These are phyloP conservation scores for Calonectris borealis DNA, from an alignment of 2,113 vertebrate species.

Conservation along the genomic window DNA sequence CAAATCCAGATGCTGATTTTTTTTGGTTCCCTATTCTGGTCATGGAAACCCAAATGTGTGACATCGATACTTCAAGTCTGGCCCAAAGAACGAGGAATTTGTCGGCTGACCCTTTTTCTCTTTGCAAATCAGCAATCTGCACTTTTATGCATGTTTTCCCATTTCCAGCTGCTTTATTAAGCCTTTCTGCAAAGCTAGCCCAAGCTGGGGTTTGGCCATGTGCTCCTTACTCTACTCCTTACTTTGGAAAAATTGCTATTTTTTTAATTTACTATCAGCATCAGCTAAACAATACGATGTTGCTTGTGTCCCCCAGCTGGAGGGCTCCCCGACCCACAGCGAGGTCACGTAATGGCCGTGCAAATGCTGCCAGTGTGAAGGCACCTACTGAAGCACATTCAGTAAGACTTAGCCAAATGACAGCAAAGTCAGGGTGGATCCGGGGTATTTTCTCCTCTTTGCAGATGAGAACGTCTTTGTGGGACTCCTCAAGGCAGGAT, in stretches of 20 bases:
- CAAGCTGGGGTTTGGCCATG: neutral
- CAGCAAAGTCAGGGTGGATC: neutral
- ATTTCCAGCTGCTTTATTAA: neutral
- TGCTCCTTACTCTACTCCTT: neutral
- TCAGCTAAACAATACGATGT: neutral
- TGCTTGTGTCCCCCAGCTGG: neutral
- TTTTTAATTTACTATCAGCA: neutral
- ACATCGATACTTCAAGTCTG: neutral
- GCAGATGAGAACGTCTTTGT: neutral
- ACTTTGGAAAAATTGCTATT: neutral
- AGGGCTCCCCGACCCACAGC: neutral
- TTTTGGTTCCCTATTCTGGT: neutral
- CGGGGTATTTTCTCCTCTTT: neutral
- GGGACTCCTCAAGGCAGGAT: neutral
- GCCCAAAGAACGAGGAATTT: neutral
- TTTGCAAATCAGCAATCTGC: neutral
- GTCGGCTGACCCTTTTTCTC: neutral
- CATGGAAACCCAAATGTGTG: neutral
- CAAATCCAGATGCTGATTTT: neutral
- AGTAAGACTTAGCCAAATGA: neutral
- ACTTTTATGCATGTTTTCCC: neutral
- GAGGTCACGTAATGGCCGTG: accelerated
- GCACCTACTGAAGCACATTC: neutral
- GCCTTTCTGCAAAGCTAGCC: neutral
- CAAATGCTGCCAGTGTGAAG: neutral